Percentiles rank a stretch among this genome's conserved stretches.
Evolutionary conservation across 30 jellyfish, hydroid and myxozoan species (phyloP).

Genomic region (Hydra vulgaris): DNA sequence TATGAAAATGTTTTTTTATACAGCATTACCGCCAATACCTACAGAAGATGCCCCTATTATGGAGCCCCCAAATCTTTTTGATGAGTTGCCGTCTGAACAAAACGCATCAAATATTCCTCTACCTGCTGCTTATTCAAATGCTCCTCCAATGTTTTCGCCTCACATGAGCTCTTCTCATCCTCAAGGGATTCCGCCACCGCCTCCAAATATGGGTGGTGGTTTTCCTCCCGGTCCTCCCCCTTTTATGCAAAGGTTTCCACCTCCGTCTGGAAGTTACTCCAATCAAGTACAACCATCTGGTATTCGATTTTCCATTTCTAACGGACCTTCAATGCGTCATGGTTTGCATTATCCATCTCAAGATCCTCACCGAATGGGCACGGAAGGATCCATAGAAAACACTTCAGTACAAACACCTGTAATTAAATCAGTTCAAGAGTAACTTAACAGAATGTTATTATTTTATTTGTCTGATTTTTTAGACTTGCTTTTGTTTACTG

Average conservation of each 20-base stretch:
- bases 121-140: background rate
- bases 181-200: constrained; percentile 28
- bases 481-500: too few species aligned
- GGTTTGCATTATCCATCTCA: constrained; percentile 96
- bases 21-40: constrained; percentile 71
- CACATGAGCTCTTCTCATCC: background rate
- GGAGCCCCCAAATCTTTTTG: constrained; percentile 16
- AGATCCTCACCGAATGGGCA: constrained; percentile 94
- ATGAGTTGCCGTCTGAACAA: background rate
- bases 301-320: background rate
- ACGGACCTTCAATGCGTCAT: constrained; percentile 19
- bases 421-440: background rate
- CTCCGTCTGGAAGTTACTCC: constrained; percentile 38
- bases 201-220: background rate
- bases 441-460: background rate
- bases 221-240: constrained; percentile 15
- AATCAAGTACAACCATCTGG: constrained; percentile 17
- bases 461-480: too few species aligned
- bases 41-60: background rate
- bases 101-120: constrained; percentile 4
- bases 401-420: background rate
- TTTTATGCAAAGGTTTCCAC: constrained; percentile 31
- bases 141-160: constrained; percentile 29
- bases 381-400: constrained; percentile 23
- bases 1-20: background rate